Evolutionary conservation across 2,113 vertebrate genomes (phyloP), one percentile per base, ranked within the genome.

Genomic region (Oryzias curvinotus): DNA sequence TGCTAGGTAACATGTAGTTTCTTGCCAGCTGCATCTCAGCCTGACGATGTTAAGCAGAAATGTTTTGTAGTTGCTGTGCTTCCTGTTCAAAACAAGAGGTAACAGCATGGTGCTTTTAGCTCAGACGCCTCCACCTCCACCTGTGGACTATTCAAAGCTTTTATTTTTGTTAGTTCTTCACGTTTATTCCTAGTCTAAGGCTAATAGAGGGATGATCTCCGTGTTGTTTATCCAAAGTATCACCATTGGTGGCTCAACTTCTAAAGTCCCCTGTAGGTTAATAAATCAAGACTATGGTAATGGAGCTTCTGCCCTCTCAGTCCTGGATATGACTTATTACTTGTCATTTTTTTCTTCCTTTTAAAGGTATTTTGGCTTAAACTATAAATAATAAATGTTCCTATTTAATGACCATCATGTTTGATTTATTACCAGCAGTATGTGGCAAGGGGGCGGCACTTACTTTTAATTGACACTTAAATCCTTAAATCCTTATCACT

Each of bases 381-480:
- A 82, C 78, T 87, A 84, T 91, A 90, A 91, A 91, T 91, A 90
- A 91, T 91, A 90, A 87, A 90, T 89, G 89, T 85, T 84, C 85
- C 87, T 83, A 91, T 91, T 91, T 90, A 89, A 90, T 87, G 86
- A 81, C 75, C 52, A 85, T 80, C 87, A 87, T 83, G 84, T 88
- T 86, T 90, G 87, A 91, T 91, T 91, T 91, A 91, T 89, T 82
- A 83, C 71, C 60, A 60, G 12, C 41, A 63, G 62, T 57, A 75
- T 57, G 63, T 68, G 61, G 65, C 17, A 58, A 76, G 81, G 42
- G 54, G 77, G 82, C 75, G 76, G 75, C 48, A 59, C 65, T 74
- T 71, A 66, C 80, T 73, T 71, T 62, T 67, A 71, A 71, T 72
- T 71, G 83, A 81, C 80, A 64, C 60, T 75, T 68, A 72, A 55